These are phyloP conservation scores for Epizoanthus illoricatus DNA, from an alignment of 92 coral and sea anemone genomes.

Conservation along the genomic window DNA sequence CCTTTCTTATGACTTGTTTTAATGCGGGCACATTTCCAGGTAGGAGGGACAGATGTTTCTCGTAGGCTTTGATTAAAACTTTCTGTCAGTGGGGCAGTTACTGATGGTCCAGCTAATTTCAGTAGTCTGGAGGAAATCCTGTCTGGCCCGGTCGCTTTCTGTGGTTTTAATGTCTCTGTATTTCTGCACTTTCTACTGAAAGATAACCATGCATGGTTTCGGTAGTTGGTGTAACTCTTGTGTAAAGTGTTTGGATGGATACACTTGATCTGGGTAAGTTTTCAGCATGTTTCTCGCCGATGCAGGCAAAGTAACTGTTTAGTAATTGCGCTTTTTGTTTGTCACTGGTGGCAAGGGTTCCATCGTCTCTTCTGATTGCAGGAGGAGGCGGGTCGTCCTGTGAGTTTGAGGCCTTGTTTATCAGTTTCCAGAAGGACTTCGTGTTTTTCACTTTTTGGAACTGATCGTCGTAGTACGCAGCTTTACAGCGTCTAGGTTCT, in stretches of 20 bases:
- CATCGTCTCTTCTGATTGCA: constrained; percentile 36
- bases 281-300: no score
- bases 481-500: constrained; percentile 40
- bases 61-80: constrained; percentile 4
- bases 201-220: no score
- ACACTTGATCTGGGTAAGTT: no score
- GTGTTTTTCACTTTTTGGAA: constrained; percentile 18
- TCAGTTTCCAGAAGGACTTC: constrained; percentile 15
- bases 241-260: no score
- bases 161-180: not conserved
- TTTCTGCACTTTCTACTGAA: not conserved
- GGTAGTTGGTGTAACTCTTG: no score
- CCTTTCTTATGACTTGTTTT: constrained; percentile 33
- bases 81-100: constrained; percentile 10
- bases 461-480: constrained; percentile 11
- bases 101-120: constrained; percentile 16
- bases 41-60: not conserved
- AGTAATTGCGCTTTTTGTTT: constrained; percentile 30
- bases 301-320: constrained; percentile 39
- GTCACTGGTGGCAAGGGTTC: no score
- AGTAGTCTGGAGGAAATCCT: constrained; percentile 19
- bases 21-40: constrained; percentile 44
- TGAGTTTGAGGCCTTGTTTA: constrained; percentile 17
- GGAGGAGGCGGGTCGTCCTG: not conserved
- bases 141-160: constrained; percentile 45